Evolutionary conservation across 1,140 invertebrate species (phyloP).

Genomic region (Brachionus manjavacas): DNA sequence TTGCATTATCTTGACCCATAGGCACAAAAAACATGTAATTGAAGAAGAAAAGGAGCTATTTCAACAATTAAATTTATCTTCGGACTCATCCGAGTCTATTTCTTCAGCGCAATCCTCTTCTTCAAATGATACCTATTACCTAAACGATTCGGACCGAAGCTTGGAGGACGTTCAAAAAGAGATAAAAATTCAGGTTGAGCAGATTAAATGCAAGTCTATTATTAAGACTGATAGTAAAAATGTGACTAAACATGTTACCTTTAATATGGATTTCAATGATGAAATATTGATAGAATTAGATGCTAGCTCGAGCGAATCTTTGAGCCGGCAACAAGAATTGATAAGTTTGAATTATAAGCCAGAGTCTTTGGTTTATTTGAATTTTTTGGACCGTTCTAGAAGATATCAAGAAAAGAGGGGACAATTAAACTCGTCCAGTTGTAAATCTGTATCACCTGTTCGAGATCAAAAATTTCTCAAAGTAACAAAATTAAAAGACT

Average conservation of each 20-base stretch:
- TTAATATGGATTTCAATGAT: constrained; percentile 22
- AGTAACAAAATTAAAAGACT: neutral
- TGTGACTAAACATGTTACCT: neutral
- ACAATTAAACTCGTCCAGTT: neutral
- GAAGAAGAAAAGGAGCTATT: neutral
- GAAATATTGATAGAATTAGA: constrained; percentile 29
- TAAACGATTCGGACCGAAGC: neutral
- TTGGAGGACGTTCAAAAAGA: neutral
- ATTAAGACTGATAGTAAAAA: neutral
- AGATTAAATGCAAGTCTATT: neutral
- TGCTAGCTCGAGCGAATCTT: neutral
- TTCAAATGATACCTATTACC: neutral
- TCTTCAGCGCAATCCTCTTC: neutral
- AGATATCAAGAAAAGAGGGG: neutral
- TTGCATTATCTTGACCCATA: neutral
- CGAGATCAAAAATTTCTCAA: neutral
- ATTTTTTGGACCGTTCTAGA: constrained; percentile 10
- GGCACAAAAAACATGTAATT: neutral
- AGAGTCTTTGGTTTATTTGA: constrained; percentile 2
- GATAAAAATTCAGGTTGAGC: neutral
- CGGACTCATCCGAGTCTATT: neutral
- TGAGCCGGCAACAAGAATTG: neutral
- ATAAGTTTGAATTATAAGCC: constrained; percentile 24
- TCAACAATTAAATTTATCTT: neutral
- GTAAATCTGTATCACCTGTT: neutral